A percentile compares a stretch with the other conserved stretches of the same genome.
These are phyloP conservation scores for Oncorhynchus mykiss DNA, from an alignment of 2,113 vertebrate genomes.

Conservation along the genomic window DNA sequence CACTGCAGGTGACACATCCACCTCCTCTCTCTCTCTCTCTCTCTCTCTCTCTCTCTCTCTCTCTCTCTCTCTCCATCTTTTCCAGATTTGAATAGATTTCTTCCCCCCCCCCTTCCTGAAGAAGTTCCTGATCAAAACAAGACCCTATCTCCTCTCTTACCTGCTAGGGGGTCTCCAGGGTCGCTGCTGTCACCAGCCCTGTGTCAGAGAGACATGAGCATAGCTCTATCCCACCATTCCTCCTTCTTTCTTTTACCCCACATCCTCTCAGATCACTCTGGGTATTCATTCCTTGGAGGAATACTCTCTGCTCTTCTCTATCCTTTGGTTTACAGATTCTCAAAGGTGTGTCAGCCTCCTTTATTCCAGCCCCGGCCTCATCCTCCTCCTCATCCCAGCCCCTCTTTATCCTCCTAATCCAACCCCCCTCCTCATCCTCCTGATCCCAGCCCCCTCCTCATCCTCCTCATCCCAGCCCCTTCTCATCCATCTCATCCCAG, in stretches of 20 bases:
- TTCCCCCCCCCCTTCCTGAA: not conserved
- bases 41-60: too few relatives aligned
- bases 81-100: not conserved
- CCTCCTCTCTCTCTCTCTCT: slow-evolving; percentile 10
- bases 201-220: not conserved
- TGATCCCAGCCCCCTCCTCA: too few relatives aligned
- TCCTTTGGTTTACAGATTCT: slow-evolving; percentile 63
- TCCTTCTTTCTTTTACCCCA: not conserved
- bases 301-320: slow-evolving; percentile 26
- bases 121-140: slow-evolving; percentile 1
- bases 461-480: too few relatives aligned
- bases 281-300: slow-evolving; percentile 26
- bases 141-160: slow-evolving; percentile 15
- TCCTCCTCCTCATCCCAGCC: too few relatives aligned
- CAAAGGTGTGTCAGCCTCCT: slow-evolving; percentile 65
- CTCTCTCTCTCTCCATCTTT: not conserved
- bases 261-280: slow-evolving; percentile 21
- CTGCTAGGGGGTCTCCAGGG: not conserved
- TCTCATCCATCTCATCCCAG: too few relatives aligned
- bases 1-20: slow-evolving; percentile 57
- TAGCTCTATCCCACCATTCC: slow-evolving; percentile 19
- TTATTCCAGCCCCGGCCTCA: too few relatives aligned
- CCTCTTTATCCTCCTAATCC: too few relatives aligned
- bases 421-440: too few relatives aligned
- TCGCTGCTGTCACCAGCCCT: not conserved